Evolutionary conservation across 2,113 vertebrate genomes (phyloP), one percentile per base, ranked within the genome.

Genomic region (Channa maculata): DNA sequence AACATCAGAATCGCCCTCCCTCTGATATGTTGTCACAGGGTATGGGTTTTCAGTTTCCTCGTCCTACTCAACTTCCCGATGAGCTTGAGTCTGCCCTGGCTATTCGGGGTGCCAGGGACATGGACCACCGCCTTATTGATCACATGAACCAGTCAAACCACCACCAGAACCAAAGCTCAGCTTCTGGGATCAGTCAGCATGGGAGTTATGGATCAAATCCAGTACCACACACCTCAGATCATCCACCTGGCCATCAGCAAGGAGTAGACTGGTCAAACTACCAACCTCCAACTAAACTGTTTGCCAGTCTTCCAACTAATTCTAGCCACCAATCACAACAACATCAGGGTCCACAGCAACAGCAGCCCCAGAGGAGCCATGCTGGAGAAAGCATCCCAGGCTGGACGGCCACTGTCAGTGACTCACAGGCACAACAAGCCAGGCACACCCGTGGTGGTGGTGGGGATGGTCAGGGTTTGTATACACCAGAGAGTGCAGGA

Each of bases 401-500:
- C 49, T 91, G 89, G 88, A 80, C 63, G 50, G 53, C 65, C 3
- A 24, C 73, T 52, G 43, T 45, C 38, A 64, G 60, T 8, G 73
- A 73, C 46, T 75, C 71, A 2, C 49, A 45, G 1, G 65, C 71
- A 0, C 55, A 62, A 11, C 85, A 78, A 86, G 48, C 48, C n/a
- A 78, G 39, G 36, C 91, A 14, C 83, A 87, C 83, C 82, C 75
- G 77, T 0, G 33, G 63, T 50, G 43, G 67, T 14, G 70, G 69
- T 8, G 79, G 66, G 1, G 87, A 92, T 9, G 44, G 82, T 49
- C 87, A 85, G 24, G 49, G 80, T 53, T 93, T 95, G 14, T 97
- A 97, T 79, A 96, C 95, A 0, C 95, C 95, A 0, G 96, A 97
- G 68, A 97, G 96, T 15, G 97, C 96, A 11, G 96, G 97, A 80